phyloP scores from a whole-genome alignment of 1,140 invertebrate species.

The Brachionus koreanus region DNA sequence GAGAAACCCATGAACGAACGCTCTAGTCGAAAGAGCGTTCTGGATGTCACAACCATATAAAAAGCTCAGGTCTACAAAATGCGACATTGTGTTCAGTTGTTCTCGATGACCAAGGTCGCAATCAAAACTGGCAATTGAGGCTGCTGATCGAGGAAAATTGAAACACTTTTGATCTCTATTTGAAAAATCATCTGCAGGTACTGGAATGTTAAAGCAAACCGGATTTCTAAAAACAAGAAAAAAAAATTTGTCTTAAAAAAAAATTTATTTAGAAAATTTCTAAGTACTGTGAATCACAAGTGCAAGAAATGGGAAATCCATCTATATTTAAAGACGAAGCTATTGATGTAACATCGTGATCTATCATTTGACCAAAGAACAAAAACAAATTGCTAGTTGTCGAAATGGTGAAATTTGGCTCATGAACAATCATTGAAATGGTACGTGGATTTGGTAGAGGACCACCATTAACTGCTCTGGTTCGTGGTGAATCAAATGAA shows the following conservation, averaged over 20 bases:
- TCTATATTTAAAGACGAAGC: conserved; percentile 28
- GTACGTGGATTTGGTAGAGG: conserved; percentile 79
- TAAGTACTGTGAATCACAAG: not conserved
- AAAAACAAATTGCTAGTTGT: conserved; percentile 55
- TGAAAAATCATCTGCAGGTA: not conserved
- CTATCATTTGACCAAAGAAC: conserved; percentile 79
- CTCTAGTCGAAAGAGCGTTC: not conserved
- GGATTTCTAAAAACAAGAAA: not conserved
- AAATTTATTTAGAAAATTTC: not conserved
- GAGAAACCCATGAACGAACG: not conserved
- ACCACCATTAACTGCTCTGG: conserved; percentile 53
- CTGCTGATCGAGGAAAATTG: conserved; percentile 17
- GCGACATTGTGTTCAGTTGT: not conserved
- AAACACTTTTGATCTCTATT: conserved; percentile 19
- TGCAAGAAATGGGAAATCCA: not conserved
- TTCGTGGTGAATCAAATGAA: not conserved
- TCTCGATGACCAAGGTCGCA: conserved; percentile 19
- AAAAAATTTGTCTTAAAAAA: not conserved
- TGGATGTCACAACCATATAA: conserved; percentile 54
- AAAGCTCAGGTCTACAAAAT: conserved; percentile 22
- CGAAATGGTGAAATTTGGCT: not conserved
- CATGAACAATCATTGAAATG: conserved; percentile 68
- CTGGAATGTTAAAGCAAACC: conserved; percentile 10
- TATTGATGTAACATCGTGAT: conserved; percentile 47
- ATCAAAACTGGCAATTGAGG: conserved; percentile 12